Evolutionary conservation across 2,888 invertebrate genomes (phyloP), one percentile per base, ranked within the genome.

Genomic region (Drosophila rellima): DNA sequence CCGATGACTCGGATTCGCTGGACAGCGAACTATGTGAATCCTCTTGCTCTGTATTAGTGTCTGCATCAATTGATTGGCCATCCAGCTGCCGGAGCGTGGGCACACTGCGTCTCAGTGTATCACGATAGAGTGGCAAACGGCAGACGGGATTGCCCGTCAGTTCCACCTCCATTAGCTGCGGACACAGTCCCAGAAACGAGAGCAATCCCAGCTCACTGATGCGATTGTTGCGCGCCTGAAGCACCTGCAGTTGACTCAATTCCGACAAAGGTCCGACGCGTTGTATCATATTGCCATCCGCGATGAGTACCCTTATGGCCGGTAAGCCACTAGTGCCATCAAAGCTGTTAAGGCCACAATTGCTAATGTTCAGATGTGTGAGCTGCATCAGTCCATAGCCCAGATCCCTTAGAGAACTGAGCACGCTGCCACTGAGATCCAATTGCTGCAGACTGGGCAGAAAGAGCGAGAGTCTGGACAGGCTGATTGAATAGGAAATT

Each of bases 301-400:
- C 95, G 75, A 94, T 93, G 11, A 96, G 92, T 61, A 95, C 95
- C 48, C 94, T 93, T 17, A 96, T 88, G 23, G 93, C 93, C 3
- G 94, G 93, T 64, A 96, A 89, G 0, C 95, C 95, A 92, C 94
- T 94, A 6, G 95, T 94, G 7, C 95, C 96, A 81, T 96, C 96
- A 70, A 96, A 92, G 71, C 94, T 94, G 18, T 93, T 94, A 55
- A 96, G 90, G 0, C 95, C 94, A 85, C 96, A 96, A 44, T 95
- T 94, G 79, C 94, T 94, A 6, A 96, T 94, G 81, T 93, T 93
- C 52, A 95, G 88, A 47, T 91, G 89, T 72, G 86, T 89, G 17
- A 93, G 73, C 48, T 94, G 94, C 52, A 93, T 93, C 68, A 96
- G 92, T 23, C 94, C 94, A 73, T 94, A 95, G 18, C 96, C 96